These are phyloP conservation scores for Zoanthus gigantus DNA, from an alignment of 92 coral and sea anemone species.

Conservation along the genomic window DNA sequence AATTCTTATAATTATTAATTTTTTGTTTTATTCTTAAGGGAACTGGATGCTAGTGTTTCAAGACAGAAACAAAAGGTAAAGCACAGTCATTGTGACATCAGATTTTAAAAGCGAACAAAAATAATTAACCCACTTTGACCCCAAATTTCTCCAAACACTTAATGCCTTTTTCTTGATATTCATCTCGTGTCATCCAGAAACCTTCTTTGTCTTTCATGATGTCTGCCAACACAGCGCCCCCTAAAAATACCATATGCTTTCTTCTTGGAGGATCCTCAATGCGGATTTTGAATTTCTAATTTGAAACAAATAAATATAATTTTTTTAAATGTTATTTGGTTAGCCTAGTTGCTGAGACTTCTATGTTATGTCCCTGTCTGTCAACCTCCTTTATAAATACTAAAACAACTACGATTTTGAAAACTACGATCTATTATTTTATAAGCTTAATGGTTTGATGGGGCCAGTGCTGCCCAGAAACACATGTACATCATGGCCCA, in stretches of 20 bases:
- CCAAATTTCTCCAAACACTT: constrained; percentile 96
- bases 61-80: neutral
- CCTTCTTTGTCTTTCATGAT: constrained; percentile 99
- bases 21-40: neutral
- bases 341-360: no score
- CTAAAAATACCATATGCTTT: constrained; percentile 98
- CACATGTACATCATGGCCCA: no score
- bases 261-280: constrained; percentile 98
- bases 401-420: no score
- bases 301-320: neutral
- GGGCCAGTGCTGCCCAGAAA: no score
- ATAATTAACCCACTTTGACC: constrained; percentile 76
- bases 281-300: constrained; percentile 97
- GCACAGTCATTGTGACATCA: neutral
- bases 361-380: no score
- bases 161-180: constrained; percentile 93
- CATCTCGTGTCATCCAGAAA: constrained; percentile 97
- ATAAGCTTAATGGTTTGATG: no score
- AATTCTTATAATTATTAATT: neutral
- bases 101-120: neutral
- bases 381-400: no score
- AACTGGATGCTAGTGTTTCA: neutral
- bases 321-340: neutral
- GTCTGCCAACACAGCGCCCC: constrained; percentile 99
- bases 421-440: no score